A percentile compares a stretch with the other conserved stretches of the same genome.
These are phyloP conservation scores for Rhinophrynus dorsalis DNA, from an alignment of 2,797 vertebrate species.

Conservation along the genomic window DNA sequence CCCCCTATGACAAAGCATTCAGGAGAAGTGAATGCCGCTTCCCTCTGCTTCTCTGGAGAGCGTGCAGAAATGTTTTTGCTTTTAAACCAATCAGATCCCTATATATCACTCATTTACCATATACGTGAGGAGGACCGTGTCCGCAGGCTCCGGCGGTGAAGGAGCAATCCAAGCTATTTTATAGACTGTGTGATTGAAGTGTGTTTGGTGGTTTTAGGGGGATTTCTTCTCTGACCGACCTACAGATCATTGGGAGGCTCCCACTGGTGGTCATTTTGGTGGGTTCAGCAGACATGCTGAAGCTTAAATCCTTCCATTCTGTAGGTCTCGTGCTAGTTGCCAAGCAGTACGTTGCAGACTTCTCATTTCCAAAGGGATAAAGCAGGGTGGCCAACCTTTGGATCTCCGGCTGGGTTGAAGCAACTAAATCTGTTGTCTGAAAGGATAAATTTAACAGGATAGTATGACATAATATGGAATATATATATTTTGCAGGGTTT, in stretches of 20 bases:
- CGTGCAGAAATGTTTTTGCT: constrained; percentile 23
- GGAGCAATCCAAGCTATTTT: constrained; percentile 26
- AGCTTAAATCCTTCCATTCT: no score
- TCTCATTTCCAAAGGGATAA: no score
- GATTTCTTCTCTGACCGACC: not conserved
- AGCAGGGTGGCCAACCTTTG: no score
- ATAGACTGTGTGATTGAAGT: constrained; percentile 32
- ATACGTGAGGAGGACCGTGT: constrained; percentile 16
- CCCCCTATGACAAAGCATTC: constrained; percentile 15
- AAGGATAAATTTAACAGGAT: not conserved
- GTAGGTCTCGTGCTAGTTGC: no score
- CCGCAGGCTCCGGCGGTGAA: constrained; percentile 15
- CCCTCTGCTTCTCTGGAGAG: constrained; percentile 34
- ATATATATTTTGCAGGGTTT: no score
- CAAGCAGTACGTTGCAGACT: no score
- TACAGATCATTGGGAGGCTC: no score
- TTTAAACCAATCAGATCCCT: constrained; percentile 14
- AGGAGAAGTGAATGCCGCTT: constrained; percentile 44
- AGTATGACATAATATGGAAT: no score
- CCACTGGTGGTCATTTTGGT: not conserved
- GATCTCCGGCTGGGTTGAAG: no score
- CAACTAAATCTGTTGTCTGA: not conserved
- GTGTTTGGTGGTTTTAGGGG: not conserved
- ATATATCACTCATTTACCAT: constrained; percentile 33
- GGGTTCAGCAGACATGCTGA: no score